Conservation (phyloP, 2,888 invertebrate species). For the Alcis repandata region DNA sequence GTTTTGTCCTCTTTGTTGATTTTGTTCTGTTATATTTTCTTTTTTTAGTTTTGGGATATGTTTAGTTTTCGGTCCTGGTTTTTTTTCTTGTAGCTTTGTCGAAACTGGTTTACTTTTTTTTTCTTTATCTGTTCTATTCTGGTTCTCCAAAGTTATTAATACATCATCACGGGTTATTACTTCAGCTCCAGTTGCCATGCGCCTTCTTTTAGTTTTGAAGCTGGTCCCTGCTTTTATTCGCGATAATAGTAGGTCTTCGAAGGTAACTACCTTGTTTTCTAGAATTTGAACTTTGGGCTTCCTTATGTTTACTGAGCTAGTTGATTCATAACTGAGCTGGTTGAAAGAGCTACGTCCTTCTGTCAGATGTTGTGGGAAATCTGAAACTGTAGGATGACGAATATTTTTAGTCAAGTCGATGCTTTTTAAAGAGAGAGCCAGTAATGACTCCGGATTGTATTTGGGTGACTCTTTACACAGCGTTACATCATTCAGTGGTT, state of each 20-base stretch:
- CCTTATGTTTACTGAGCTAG: conserved; percentile 16
- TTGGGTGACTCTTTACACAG: conserved; percentile 11
- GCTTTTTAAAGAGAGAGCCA: conserved; percentile 25
- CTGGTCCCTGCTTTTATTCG: conserved; percentile 38
- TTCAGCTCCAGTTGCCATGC: conserved; percentile 29
- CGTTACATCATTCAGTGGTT: conserved; percentile 12
- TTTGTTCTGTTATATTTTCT: conserved; percentile 15
- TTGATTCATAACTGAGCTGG: conserved; percentile 22
- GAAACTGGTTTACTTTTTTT: conserved; percentile 16
- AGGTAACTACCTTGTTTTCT: conserved; percentile 32
- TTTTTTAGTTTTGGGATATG: conserved; percentile 10
- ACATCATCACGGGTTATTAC: conserved; percentile 32
- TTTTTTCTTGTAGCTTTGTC: conserved; percentile 17
- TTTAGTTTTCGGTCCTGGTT: conserved; percentile 5
- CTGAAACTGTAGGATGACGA: conserved; percentile 10
- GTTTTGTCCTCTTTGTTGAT: conserved; percentile 10
- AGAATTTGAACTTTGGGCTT: conserved; percentile 31
- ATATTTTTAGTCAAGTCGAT: conserved; percentile 21
- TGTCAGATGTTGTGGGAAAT: conserved; percentile 15
- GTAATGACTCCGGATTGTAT: conserved; percentile 22
- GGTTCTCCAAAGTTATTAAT: conserved; percentile 16
- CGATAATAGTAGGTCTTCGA: conserved; percentile 35
- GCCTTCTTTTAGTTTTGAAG: conserved; percentile 27
- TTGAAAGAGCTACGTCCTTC: conserved; percentile 13
- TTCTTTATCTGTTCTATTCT: conserved; percentile 1